phyloP scores from a whole-genome alignment of 2,888 invertebrate species.

The Caenorhabditis macrosperma region DNA sequence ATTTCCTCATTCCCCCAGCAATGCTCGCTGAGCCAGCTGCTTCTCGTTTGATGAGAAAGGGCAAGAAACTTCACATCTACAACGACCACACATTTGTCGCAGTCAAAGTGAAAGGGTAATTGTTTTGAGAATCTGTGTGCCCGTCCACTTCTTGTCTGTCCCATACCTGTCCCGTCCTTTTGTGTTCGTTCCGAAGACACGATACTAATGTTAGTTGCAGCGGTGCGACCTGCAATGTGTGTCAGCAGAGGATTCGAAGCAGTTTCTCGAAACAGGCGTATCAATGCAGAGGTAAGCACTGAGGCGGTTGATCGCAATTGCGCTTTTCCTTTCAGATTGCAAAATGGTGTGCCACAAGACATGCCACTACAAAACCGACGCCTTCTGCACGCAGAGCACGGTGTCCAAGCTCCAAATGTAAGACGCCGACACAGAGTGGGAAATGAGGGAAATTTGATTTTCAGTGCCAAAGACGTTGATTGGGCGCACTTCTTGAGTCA shows the following conservation, averaged over 20 bases:
- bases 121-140: background rate
- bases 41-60: constrained; percentile 74
- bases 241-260: constrained; percentile 73
- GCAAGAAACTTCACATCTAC: constrained; percentile 80
- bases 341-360: constrained; percentile 79
- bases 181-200: constrained; percentile 19
- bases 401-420: constrained; percentile 72
- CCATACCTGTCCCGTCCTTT: background rate
- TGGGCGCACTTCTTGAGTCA: constrained; percentile 78
- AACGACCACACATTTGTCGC: constrained; percentile 80
- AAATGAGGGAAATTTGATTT: constrained; percentile 16
- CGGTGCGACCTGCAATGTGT: constrained; percentile 78
- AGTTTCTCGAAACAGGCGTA: constrained; percentile 80
- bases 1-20: constrained; percentile 78
- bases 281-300: constrained; percentile 78
- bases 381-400: constrained; percentile 74
- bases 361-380: constrained; percentile 78
- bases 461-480: constrained; percentile 76
- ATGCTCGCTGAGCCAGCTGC: constrained; percentile 73
- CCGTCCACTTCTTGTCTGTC: constrained; percentile 6
- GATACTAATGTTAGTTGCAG: constrained; percentile 71
- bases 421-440: no score
- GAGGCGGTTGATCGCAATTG: background rate
- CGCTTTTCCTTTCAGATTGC: constrained; percentile 73
- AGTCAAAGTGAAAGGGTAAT: constrained; percentile 78